Evolutionary conservation across 1,140 invertebrate genomes (phyloP).

Genomic region (Pemphigus obesinymphae): DNA sequence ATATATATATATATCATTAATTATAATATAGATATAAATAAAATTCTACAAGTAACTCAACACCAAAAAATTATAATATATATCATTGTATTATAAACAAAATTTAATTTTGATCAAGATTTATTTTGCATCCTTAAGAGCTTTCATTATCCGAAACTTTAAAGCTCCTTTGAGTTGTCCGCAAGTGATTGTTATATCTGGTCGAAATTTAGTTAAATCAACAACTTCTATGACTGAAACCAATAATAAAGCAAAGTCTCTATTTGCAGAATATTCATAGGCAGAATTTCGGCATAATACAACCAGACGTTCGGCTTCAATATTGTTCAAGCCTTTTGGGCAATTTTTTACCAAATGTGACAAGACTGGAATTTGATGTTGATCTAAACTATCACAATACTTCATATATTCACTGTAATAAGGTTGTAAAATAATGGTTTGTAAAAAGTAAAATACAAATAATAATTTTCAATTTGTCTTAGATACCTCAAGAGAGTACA

Average conservation of each 20-base stretch:
- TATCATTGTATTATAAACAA: not conserved
- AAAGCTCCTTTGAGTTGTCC: constrained; percentile 2
- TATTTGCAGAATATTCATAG: not conserved
- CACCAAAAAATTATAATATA: not conserved
- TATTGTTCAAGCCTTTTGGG: not conserved
- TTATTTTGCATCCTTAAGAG: constrained; percentile 26
- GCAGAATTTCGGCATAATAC: not conserved
- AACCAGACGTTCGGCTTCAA: not conserved
- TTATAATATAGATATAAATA: not conserved
- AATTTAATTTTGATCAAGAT: too few relatives aligned
- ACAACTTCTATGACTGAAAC: not conserved
- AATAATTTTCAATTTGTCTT: not conserved
- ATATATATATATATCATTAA: not conserved
- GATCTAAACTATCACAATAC: not conserved
- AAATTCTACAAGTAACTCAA: not conserved
- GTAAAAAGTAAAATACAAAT: not conserved
- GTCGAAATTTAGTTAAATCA: not conserved
- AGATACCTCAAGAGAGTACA: not conserved
- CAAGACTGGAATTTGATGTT: constrained; percentile 8
- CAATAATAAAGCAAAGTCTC: not conserved
- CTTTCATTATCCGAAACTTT: not conserved
- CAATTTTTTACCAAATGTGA: constrained; percentile 11
- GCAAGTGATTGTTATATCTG: not conserved
- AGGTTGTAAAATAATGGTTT: not conserved
- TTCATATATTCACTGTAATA: not conserved